A percentile compares a stretch with the other conserved stretches of the same genome.
Conservation (phyloP, 1,140 invertebrate species). For the Coboldia fuscipes region DNA sequence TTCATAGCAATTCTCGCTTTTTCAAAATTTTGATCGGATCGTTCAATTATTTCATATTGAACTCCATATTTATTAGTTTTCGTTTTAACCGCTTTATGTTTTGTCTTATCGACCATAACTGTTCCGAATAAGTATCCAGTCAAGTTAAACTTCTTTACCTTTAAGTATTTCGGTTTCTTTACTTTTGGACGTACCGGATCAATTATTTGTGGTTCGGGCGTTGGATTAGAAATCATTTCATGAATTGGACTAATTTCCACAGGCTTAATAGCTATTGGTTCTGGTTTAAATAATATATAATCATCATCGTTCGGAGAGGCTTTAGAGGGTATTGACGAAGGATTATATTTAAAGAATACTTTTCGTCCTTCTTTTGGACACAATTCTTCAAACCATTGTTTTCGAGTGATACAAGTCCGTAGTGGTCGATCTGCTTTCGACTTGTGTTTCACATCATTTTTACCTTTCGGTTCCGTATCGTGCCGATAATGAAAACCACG, state of each 20-base stretch:
- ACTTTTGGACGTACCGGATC: neutral
- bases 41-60: no score
- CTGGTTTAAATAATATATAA: neutral
- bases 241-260: neutral
- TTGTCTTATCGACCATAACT: no score
- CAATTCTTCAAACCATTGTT: constrained; percentile 16
- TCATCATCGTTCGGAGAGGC: neutral
- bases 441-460: neutral
- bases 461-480: constrained; percentile 11
- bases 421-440: neutral
- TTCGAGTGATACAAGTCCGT: constrained; percentile 8
- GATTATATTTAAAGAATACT: neutral
- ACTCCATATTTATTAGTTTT: no score
- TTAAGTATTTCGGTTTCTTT: constrained; percentile 11
- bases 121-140: constrained; percentile 14
- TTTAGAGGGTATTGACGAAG: neutral
- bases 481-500: constrained; percentile 17
- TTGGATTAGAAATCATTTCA: neutral
- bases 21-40: no score
- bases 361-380: constrained; percentile 1
- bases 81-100: no score
- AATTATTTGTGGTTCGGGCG: neutral
- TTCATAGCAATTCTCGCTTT: no score
- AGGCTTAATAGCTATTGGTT: neutral
- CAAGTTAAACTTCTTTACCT: constrained; percentile 16